These are phyloP conservation scores for Nomada lathburiana DNA, from an alignment of 2,888 invertebrate genomes.

Conservation along the genomic window DNA sequence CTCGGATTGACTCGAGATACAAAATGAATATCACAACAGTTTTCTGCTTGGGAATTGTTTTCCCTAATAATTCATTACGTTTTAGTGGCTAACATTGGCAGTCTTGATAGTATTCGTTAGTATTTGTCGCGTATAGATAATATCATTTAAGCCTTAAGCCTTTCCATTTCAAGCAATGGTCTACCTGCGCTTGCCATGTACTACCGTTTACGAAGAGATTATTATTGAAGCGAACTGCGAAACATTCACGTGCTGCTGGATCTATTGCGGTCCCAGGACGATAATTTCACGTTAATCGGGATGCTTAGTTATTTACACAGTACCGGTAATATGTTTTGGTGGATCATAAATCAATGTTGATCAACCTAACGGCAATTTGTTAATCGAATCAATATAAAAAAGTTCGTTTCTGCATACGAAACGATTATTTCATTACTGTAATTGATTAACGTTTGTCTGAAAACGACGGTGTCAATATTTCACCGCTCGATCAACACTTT, in stretches of 20 bases:
- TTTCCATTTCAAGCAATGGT: too few species aligned
- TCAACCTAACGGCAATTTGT: neutral
- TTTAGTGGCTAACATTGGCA: too few species aligned
- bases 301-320: slow-evolving; percentile 56
- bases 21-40: too few species aligned
- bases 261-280: slow-evolving; percentile 38
- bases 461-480: neutral
- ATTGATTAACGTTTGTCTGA: neutral
- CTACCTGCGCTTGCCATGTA: too few species aligned
- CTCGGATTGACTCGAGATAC: too few species aligned
- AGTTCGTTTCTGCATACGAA: neutral
- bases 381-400: neutral
- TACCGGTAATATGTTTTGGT: slow-evolving; percentile 17
- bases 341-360: slow-evolving; percentile 6
- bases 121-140: too few species aligned
- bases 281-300: slow-evolving; percentile 59
- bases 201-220: neutral
- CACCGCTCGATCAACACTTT: neutral
- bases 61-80: too few species aligned
- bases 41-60: too few species aligned
- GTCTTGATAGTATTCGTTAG: too few species aligned
- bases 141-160: too few species aligned
- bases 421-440: neutral
- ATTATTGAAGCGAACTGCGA: slow-evolving; percentile 40
- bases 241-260: slow-evolving; percentile 47